Evolutionary conservation across 2,113 vertebrate species (phyloP).

Genomic region (Macquaria australasica): DNA sequence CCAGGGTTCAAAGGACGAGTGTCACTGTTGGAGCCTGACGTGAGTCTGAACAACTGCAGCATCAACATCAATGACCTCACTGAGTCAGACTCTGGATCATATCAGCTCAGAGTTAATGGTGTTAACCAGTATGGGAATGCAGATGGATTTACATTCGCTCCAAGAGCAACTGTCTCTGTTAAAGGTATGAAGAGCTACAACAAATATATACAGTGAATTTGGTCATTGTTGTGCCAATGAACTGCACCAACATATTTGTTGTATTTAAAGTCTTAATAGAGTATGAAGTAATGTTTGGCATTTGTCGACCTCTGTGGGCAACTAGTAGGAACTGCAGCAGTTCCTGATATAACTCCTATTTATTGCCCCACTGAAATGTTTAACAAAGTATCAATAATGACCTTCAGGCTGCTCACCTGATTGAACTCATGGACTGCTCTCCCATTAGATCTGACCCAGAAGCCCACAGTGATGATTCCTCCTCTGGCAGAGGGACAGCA

Average conservation of each 20-base stretch:
- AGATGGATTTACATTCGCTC: neutral
- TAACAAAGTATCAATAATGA: neutral
- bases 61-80: slow-evolving; percentile 64
- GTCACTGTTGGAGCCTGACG: slow-evolving; percentile 46
- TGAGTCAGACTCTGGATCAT: slow-evolving; percentile 61
- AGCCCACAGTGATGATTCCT: slow-evolving; percentile 56
- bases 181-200: slow-evolving; percentile 44
- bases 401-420: neutral
- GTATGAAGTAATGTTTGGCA: neutral
- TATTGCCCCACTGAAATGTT: neutral
- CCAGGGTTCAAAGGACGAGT: slow-evolving; percentile 37
- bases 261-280: neutral
- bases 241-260: neutral
- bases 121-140: accelerated
- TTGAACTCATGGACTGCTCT: neutral
- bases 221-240: neutral
- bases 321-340: neutral
- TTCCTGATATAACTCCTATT: neutral
- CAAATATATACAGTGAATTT: neutral
- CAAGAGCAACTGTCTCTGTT: slow-evolving; percentile 20
- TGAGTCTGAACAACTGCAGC: slow-evolving; percentile 50
- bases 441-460: slow-evolving; percentile 44
- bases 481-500: slow-evolving; percentile 51
- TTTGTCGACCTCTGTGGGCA: neutral
- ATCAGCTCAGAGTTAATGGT: slow-evolving; percentile 56